Percentiles rank a stretch among this genome's conserved stretches.
phyloP scores from a whole-genome alignment of 1,140 invertebrate genomes.

The Halesus radiatus region DNA sequence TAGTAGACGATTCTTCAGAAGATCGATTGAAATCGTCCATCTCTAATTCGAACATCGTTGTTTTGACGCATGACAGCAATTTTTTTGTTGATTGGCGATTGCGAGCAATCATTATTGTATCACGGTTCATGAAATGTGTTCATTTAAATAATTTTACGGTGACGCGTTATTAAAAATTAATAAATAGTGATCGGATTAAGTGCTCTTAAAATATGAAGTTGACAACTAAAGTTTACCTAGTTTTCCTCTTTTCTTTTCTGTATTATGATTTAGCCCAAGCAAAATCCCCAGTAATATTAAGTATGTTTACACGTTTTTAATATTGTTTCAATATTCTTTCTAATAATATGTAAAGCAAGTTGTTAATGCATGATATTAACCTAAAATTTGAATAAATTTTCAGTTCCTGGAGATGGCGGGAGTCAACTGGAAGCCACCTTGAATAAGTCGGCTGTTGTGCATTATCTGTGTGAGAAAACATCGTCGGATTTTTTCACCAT shows the following conservation, averaged over 20 bases:
- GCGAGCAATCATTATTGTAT: too few relatives aligned
- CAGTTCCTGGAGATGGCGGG: conserved; percentile 98
- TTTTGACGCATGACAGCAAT: too few relatives aligned
- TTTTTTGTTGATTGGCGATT: too few relatives aligned
- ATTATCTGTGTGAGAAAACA: conserved; percentile 89
- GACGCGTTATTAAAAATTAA: too few relatives aligned
- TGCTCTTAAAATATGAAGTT: conserved; percentile 18
- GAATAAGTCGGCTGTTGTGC: conserved; percentile 85
- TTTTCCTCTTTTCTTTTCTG: not conserved
- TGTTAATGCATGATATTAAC: not conserved
- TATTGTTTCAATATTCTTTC: not conserved
- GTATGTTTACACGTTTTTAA: conserved; percentile 26
- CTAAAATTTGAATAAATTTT: too few relatives aligned
- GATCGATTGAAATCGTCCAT: too few relatives aligned
- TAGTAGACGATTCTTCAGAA: too few relatives aligned
- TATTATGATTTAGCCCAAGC: not conserved
- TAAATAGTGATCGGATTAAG: too few relatives aligned
- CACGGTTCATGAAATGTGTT: too few relatives aligned
- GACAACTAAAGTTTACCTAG: not conserved
- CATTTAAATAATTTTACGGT: too few relatives aligned
- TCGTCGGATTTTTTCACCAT: conserved; percentile 89
- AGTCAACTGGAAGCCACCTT: conserved; percentile 93
- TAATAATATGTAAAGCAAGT: not conserved
- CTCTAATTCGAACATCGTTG: too few relatives aligned
- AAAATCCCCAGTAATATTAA: conserved; percentile 44